Base-by-base conservation (phyloP, 2,888 invertebrate species). In the Pyrocoelia pectoralis region DNA sequence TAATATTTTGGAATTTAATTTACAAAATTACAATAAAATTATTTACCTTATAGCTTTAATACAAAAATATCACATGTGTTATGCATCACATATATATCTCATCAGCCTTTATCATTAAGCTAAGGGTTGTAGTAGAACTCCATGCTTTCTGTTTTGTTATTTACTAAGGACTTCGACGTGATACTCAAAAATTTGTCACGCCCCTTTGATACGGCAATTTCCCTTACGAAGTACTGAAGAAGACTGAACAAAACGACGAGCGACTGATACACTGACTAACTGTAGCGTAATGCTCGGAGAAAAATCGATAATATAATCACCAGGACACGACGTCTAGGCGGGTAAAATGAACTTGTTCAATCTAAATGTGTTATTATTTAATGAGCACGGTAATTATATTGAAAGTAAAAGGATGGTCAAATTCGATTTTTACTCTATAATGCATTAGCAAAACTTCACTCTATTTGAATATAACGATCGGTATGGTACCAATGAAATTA, bases 41-140 rank as follows among this genome's bases (percentile, higher is more conserved):
- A 18, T 15, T 63, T 56, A 66, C 62, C 62, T 59, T 59, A 66
- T 59, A 65, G 17, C 43, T 65, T 65, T 48, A 61, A 52, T 61
- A 56, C 49, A 65, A 65, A 46, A 65, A 65, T 65, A 65, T 65
- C 65, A 65, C 65, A 63, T 63, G 50, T 63, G 53, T 52, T 58
- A 59, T 58, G 15, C 56, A 65, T 61, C 65, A 65, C 65, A 65
- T 57, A 41, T n/a, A n/a, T 61, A 65, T 61, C 57, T 15, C 57
- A 61, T 65, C 65, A 65, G 65, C 56, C 65, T 65, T 65, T 54
- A 51, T 55, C 60, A 54, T 60, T 46, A 29, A 18, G 15, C 18
- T 29, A 19, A 43, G 28, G 29, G 38, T 52, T 29, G 38, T 50
- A 54, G 40, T 50, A 54, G 48, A 46, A 50, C 55, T 56, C 17